Evolutionary conservation across 2,888 invertebrate species (phyloP).

Genomic region (Athalia rosae): DNA sequence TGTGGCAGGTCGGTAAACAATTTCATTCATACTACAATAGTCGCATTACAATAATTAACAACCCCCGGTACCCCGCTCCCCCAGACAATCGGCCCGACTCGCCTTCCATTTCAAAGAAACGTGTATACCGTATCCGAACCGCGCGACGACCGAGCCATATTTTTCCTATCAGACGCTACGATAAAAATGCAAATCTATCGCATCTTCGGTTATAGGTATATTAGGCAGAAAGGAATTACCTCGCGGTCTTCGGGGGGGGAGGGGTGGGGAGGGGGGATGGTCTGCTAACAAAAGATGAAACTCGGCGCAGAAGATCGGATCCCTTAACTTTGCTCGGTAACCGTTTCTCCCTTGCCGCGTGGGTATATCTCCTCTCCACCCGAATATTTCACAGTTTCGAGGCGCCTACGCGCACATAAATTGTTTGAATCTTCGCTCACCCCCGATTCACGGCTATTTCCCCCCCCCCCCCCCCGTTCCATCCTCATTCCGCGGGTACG

Average conservation of each 20-base stretch:
- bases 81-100: no score
- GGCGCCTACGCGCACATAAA: constrained; percentile 31
- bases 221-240: no score
- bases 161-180: not conserved
- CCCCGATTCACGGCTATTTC: not conserved
- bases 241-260: no score
- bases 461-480: not conserved
- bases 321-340: constrained; percentile 22
- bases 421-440: constrained; percentile 6
- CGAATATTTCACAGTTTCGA: constrained; percentile 1
- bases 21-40: not conserved
- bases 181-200: constrained; percentile 29
- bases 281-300: constrained; percentile 22
- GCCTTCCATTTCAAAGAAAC: no score
- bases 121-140: no score
- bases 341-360: not conserved
- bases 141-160: no score
- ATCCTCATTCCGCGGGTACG: not conserved
- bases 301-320: not conserved
- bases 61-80: no score
- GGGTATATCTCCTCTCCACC: constrained; percentile 11
- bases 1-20: constrained; percentile 65
- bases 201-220: not conserved
- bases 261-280: not conserved
- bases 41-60: not conserved